Percentiles rank a stretch among this genome's conserved stretches.
Evolutionary conservation across 2,888 invertebrate genomes (phyloP).

Genomic region (Penaeus monodon): DNA sequence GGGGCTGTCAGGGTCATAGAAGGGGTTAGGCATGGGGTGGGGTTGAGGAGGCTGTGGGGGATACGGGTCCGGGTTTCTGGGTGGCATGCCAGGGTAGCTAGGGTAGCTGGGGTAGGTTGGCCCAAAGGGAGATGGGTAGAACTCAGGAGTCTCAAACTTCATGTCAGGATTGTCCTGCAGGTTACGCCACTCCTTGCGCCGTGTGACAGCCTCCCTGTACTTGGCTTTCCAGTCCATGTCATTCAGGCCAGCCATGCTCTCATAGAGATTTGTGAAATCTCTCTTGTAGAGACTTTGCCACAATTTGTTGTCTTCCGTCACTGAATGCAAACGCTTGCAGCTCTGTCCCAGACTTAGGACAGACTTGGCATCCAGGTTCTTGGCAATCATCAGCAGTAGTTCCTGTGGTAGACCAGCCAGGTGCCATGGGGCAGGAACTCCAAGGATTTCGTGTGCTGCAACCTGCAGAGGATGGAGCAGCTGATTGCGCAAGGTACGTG

Average conservation of each 20-base stretch:
- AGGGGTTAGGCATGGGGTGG: constrained; percentile 58
- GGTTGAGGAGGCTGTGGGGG: constrained; percentile 42
- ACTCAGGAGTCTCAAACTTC: constrained; percentile 9
- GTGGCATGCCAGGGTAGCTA: not conserved
- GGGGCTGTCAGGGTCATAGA: constrained; percentile 61
- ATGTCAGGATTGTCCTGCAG: constrained; percentile 3
- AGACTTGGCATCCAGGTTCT: constrained; percentile 24
- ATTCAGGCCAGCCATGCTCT: not conserved
- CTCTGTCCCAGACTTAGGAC: constrained; percentile 46
- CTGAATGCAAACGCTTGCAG: constrained; percentile 42
- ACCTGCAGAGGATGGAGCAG: constrained; percentile 60
- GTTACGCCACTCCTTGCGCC: constrained; percentile 37
- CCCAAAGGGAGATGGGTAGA: constrained; percentile 34
- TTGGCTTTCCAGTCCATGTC: constrained; percentile 41
- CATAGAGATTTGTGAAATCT: constrained; percentile 45
- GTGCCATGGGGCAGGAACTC: constrained; percentile 62
- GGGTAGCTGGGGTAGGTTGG: constrained; percentile 25
- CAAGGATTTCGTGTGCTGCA: constrained; percentile 58
- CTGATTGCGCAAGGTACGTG: constrained; percentile 44
- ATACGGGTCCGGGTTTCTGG: constrained; percentile 37
- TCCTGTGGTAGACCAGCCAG: constrained; percentile 60
- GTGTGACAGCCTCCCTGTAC: constrained; percentile 41
- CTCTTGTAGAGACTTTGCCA: constrained; percentile 56
- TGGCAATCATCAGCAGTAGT: constrained; percentile 39
- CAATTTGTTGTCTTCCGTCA: constrained; percentile 45